Evolutionary conservation across 2,888 invertebrate species (phyloP).

Genomic region (Nephrotoma appendiculata): DNA sequence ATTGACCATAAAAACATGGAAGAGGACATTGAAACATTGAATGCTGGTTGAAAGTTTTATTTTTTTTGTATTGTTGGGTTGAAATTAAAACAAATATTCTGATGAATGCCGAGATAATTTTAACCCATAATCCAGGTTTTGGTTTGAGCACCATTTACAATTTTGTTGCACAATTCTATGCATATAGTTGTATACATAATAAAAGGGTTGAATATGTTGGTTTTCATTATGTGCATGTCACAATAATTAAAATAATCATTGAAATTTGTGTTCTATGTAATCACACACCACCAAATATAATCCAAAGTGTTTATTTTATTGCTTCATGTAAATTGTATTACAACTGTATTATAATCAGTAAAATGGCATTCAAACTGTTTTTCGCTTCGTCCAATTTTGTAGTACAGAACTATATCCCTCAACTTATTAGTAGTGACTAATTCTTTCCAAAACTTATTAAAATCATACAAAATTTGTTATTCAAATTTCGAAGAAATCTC

Average conservation of each 20-base stretch:
- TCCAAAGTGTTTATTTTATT: background rate
- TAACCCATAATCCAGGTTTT: background rate
- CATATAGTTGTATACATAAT: background rate
- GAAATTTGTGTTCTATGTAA: background rate
- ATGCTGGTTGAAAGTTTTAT: background rate
- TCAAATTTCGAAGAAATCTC: too few species aligned
- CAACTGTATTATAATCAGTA: too few species aligned
- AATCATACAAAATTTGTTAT: too few species aligned
- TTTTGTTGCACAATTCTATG: background rate
- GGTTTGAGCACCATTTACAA: background rate
- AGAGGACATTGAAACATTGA: background rate
- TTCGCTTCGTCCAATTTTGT: too few species aligned
- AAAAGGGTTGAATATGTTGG: background rate
- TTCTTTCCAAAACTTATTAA: too few species aligned
- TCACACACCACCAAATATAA: background rate
- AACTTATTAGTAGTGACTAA: too few species aligned
- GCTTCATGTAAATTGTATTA: too few species aligned
- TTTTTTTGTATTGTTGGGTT: background rate
- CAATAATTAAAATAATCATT: background rate
- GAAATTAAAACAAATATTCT: background rate
- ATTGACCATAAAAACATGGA: background rate
- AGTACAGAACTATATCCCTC: too few species aligned
- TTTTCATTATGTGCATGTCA: background rate
- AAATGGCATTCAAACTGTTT: too few species aligned
- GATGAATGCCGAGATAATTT: background rate